These are phyloP conservation scores for Eira barbara DNA, from an alignment of 2,113 vertebrate genomes.

Conservation along the genomic window DNA sequence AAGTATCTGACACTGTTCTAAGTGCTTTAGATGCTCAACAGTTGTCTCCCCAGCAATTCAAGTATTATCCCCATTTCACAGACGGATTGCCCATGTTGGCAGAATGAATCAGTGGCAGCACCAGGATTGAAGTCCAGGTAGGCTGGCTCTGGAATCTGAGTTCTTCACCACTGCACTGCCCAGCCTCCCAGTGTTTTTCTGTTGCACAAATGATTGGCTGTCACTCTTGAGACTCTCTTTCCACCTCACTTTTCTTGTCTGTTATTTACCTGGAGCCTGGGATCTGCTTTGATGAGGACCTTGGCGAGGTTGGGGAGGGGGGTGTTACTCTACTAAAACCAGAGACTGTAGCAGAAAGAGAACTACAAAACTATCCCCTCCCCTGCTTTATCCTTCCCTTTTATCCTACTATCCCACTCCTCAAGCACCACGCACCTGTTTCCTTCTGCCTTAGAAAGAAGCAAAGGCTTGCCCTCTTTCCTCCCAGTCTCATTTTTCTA, in stretches of 20 bases:
- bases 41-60: neutral
- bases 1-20: neutral
- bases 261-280: conserved; percentile 12
- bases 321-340: neutral
- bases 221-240: conserved; percentile 11
- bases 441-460: neutral
- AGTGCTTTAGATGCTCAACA: neutral
- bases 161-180: neutral
- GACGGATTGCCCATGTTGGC: conserved; percentile 25
- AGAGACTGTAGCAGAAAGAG: conserved; percentile 7
- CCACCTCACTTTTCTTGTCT: neutral
- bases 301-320: neutral
- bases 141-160: neutral
- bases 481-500: neutral
- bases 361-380: neutral
- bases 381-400: neutral
- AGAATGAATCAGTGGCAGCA: conserved; percentile 2
- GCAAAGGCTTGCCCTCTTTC: neutral
- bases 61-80: conserved; percentile 13
- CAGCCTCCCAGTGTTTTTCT: neutral
- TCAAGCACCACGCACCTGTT: neutral
- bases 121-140: neutral
- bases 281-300: conserved; percentile 33
- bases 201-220: neutral
- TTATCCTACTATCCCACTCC: neutral